Base-by-base conservation (phyloP, 2,797 vertebrate genomes). In the Numenius phaeopus region DNA sequence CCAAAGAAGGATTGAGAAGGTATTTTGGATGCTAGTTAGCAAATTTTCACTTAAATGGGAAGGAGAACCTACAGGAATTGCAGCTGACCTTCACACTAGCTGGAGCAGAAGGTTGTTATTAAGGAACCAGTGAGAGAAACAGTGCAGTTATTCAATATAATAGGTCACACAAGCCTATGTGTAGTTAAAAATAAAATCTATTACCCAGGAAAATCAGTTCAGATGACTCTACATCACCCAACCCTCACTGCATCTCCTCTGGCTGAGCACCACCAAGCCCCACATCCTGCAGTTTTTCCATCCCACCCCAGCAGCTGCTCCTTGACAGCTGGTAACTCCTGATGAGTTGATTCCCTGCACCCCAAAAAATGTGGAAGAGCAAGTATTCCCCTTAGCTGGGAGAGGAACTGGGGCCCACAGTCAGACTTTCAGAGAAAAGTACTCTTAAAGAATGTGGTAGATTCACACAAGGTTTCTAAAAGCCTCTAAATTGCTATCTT, bases 51-150 rank as follows among this genome's bases (percentile, higher is more conserved):
- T 93, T 95, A 97, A 97, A 95, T 90, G 89, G 95, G 87, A 89
- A 11, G 1, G 73, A 94, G 82, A 87, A 94, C 91, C 81, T 93
- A 83, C 70, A 97, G 95, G 91, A 97, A 97, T 95, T 95, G 87
- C 76, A 84, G 82, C 91, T 97, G 97, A 97, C 96, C 96, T 97
- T 97, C 97, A 97, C 94, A 93, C 77, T 96, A 90, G 94, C 95
- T 90, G 94, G 93, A 97, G 93, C 95, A 97, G 96, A 97, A 97
- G 89, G 96, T 95, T 97, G 94, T 96, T 97, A 96, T 96, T 96
- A 97, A 95, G 58, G 86, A 96, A 94, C 82, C 81, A 80, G 83
- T 64, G 87, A 96, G 61, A 93, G 82, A 83, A 97, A 84, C 91
- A 95, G 70, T 90, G 93, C 77, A 85, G 91, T 96, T 96, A 96